Evolutionary conservation across 1,140 invertebrate species (phyloP), one percentile per base, ranked within the genome.

Genomic region (Plutomurus gul): DNA sequence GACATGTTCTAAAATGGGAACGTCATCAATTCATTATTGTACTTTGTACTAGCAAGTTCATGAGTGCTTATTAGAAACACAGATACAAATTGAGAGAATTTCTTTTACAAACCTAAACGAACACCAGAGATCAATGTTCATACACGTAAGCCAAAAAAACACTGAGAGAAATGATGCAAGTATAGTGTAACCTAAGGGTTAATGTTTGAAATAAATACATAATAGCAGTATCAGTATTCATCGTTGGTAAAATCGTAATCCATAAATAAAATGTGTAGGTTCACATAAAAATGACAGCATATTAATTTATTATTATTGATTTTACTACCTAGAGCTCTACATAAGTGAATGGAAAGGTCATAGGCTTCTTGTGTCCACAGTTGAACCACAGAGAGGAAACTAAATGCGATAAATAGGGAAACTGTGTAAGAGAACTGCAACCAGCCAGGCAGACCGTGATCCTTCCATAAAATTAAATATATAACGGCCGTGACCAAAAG

Each of bases 61-160:
- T n/a, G n/a, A n/a, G n/a, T n/a, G n/a, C n/a, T n/a, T n/a, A n/a
- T n/a, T n/a, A n/a, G n/a, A n/a, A n/a, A n/a, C 8, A 43, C 40
- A 43, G 40, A 33, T 65, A 30, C 10, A 10, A 65, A 36, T 16
- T 65, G 6, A 33, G n/a, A n/a, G n/a, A 16, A 65, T 65, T 18
- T 33, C 25, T n/a, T 36, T 51, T 4, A 47, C 43, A 20, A 25
- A 75, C 78, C 78, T 33, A 22, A 79, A 79, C 10, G 49, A 70
- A 0, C 18, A 11, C 25, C 46, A 79, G 3, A 79, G 47, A 5
- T 79, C 78, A 36, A 79, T 65, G 13, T 79, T 79, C 78, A 79
- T 79, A 22, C 72, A 79, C 1, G 78, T 79, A 8, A 79, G 30
- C 36, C 46, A 79, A 43, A 79, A 79, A 33, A 79, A 79, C 0